phyloP scores from a whole-genome alignment of 2,113 vertebrate species.

The Turnix velox region DNA sequence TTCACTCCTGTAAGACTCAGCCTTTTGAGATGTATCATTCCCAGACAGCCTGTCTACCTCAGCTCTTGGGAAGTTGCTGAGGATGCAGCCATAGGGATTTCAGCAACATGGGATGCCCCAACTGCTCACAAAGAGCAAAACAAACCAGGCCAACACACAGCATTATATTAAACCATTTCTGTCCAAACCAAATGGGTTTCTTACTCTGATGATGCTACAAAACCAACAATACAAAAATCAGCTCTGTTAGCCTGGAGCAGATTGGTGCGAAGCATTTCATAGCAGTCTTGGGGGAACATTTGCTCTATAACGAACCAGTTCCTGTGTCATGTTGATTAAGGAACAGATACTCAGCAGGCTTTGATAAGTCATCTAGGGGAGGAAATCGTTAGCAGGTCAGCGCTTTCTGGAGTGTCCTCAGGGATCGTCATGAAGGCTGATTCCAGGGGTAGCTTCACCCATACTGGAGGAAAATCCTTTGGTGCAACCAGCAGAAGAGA shows the following conservation, averaged over 20 bases:
- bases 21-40: rapidly evolving
- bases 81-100: background rate
- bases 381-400: background rate
- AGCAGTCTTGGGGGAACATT: background rate
- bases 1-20: rapidly evolving
- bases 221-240: background rate
- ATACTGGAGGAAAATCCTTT: background rate
- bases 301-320: rapidly evolving
- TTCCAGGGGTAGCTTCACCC: background rate
- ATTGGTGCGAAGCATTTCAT: background rate
- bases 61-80: background rate
- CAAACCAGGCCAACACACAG: rapidly evolving
- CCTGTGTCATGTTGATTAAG: background rate
- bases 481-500: background rate
- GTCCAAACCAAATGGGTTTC: background rate
- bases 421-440: background rate
- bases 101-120: rapidly evolving
- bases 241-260: background rate
- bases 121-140: no score
- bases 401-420: background rate
- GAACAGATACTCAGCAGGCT: background rate
- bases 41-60: background rate
- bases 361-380: background rate
- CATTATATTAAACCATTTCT: background rate
- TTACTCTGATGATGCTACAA: no score